These are phyloP conservation scores for Anseranas semipalmata DNA, from an alignment of 2,113 vertebrate genomes.

Conservation along the genomic window DNA sequence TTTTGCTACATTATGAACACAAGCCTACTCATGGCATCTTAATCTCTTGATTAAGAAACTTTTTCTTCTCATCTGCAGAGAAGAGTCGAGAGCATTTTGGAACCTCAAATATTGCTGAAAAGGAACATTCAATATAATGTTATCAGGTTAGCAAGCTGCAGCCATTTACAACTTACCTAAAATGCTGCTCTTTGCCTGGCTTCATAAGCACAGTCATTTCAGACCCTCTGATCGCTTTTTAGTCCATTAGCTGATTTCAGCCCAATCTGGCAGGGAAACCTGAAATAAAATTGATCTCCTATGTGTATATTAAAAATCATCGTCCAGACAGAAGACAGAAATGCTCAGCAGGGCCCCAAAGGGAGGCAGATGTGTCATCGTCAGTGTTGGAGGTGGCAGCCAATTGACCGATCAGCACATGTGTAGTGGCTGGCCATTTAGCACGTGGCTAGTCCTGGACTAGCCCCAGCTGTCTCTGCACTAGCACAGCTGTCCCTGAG, in stretches of 20 bases:
- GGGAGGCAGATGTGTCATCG: background rate
- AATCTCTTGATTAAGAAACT: background rate
- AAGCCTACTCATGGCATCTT: background rate
- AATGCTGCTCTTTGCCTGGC: background rate
- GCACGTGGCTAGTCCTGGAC: background rate
- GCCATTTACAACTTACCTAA: background rate
- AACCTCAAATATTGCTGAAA: background rate
- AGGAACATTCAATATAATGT: background rate
- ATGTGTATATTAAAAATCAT: background rate
- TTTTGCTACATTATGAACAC: background rate
- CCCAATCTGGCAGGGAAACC: background rate
- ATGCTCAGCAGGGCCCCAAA: background rate
- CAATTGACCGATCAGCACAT: rapidly evolving
- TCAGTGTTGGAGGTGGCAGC: background rate
- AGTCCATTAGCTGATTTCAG: background rate
- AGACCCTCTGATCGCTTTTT: background rate
- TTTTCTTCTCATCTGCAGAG: background rate
- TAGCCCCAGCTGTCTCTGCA: background rate
- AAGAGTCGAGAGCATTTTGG: background rate
- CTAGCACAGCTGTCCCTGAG: background rate
- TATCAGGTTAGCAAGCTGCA: background rate
- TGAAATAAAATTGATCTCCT: background rate
- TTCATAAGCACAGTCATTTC: background rate
- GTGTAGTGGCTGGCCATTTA: too few relatives aligned
- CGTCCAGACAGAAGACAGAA: background rate